Evolutionary conservation across 1,140 invertebrate genomes (phyloP).

Genomic region (Drosophila truncata): DNA sequence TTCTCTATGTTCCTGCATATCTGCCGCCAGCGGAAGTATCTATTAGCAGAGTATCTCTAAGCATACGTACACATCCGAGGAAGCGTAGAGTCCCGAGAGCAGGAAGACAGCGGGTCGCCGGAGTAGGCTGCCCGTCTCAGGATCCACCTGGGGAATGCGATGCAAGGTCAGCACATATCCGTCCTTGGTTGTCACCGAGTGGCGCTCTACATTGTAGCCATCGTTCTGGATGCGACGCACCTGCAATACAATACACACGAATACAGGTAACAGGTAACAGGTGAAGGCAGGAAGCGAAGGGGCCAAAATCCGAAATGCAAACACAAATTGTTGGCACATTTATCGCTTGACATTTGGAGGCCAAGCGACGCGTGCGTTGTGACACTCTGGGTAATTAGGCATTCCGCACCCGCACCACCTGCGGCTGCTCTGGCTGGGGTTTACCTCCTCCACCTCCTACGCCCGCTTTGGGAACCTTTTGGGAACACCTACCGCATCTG

Average conservation of each 20-base stretch:
- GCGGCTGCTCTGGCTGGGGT: constrained; percentile 5
- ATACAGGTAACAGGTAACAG: neutral
- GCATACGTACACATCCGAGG: constrained; percentile 80
- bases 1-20: neutral
- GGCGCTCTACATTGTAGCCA: constrained; percentile 88
- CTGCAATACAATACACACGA: constrained; percentile 56
- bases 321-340: constrained; percentile 69
- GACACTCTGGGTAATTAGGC: constrained; percentile 71
- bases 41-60: constrained; percentile 5
- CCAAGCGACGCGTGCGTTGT: constrained; percentile 79
- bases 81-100: constrained; percentile 90
- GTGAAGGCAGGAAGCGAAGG: constrained; percentile 21
- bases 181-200: constrained; percentile 86
- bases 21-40: constrained; percentile 19
- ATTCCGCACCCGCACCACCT: constrained; percentile 54
- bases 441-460: constrained; percentile 1
- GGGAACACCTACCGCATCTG: constrained; percentile 79
- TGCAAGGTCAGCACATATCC: constrained; percentile 87
- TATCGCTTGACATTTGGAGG: constrained; percentile 77
- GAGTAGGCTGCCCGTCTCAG: constrained; percentile 86
- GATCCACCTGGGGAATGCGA: constrained; percentile 85
- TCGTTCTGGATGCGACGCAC: constrained; percentile 83
- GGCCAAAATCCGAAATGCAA: constrained; percentile 24
- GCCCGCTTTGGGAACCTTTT: neutral
- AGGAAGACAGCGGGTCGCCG: constrained; percentile 88